Percentiles rank a stretch among this genome's conserved stretches.
phyloP scores from a whole-genome alignment of 2,797 vertebrate genomes.

The Mormyrops boulengeri region DNA sequence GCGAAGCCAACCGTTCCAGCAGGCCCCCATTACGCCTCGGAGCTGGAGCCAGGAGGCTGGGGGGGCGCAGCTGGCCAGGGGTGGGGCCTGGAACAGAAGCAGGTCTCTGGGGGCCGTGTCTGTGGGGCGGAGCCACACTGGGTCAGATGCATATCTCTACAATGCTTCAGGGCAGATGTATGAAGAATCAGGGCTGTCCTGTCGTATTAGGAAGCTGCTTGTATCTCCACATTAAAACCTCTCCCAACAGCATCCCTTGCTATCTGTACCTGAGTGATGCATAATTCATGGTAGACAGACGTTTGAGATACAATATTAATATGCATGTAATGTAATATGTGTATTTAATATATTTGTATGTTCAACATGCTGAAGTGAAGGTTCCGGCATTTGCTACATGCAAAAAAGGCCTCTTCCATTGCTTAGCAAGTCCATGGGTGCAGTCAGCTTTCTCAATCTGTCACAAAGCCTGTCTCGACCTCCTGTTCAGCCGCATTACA shows the following conservation, averaged over 20 bases:
- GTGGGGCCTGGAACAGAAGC: neutral
- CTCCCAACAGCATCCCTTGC: neutral
- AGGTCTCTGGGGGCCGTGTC: neutral
- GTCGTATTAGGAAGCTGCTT: neutral
- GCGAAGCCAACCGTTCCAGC: neutral
- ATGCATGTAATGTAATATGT: neutral
- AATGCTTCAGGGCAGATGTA: neutral
- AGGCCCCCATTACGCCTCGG: neutral
- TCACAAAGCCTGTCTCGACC: conserved; percentile 42
- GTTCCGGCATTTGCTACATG: neutral
- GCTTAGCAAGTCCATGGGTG: conserved; percentile 52
- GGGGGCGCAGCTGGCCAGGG: neutral
- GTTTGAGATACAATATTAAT: neutral
- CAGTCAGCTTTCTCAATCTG: conserved; percentile 66
- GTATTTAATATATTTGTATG: neutral
- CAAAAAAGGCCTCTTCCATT: neutral
- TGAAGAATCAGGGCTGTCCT: neutral
- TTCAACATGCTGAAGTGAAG: neutral
- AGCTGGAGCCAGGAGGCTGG: neutral
- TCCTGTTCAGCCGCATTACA: conserved; percentile 33
- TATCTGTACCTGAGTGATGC: neutral
- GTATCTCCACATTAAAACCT: neutral
- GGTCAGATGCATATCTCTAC: neutral
- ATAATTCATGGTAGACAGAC: neutral
- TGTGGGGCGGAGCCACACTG: neutral